Base-by-base conservation (phyloP, 1,140 invertebrate species). In the Cyclina sinensis region DNA sequence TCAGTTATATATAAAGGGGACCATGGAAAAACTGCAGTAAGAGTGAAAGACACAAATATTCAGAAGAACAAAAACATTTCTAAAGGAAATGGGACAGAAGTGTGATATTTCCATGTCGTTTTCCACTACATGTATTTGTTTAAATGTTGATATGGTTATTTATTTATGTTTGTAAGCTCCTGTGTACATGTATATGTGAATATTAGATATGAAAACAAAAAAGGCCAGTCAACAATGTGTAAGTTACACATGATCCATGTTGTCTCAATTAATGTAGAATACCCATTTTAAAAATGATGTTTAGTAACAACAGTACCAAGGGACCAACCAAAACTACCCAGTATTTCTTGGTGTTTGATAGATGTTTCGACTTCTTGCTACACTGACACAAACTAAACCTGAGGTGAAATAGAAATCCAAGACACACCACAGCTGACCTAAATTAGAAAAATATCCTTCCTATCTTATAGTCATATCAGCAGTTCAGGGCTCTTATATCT, bases 1-100 rank as follows among this genome's bases (percentile, higher is more conserved):
- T 80, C 86, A 27, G 86, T 88, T 12, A 79, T 88, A 14, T 73
- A 82, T 30, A 88, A 81, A 74, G 79, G 65, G 16, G 79, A 81
- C 37, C 78, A 62, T 46, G 62, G 86, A n/a, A 88, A 88, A 74
- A 24, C 68, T 24, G 51, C 62, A n/a, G 86, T 88, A 2, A 57
- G 86, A 46, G 62, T 88, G 30, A 88, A 89, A 85, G 79, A 91
- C 51, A 90, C 89, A 46, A 91, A 91, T 87, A 83, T 90, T 32
- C 83, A 86, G 76, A 81, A 89, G 43, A 51, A 78, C n/a, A 89
- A 84, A 78, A 84, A 89, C 37, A 84, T 78, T 39, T 57, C 68
- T 7, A 89, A 89, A 84, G 70, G 57, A 39, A 89, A 84, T 82
- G 92, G 93, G 65, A 94, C 93, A 57, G 92, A 93, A 89, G 92